Conservation (phyloP, 2,797 vertebrate species). For the Hemibagrus guttatus region DNA sequence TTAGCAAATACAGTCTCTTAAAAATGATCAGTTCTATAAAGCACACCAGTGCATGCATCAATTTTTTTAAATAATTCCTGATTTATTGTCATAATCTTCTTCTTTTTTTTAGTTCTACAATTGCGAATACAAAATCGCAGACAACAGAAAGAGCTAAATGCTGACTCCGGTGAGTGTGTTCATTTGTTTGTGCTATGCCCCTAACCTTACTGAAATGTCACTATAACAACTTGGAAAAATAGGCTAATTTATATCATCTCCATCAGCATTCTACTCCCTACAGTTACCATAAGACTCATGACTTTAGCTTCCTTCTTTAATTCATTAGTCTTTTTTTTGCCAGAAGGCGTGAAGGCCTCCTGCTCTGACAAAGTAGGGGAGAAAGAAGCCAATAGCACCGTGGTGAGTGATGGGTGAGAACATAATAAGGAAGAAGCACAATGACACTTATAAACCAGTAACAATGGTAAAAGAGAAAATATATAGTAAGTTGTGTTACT, state of each 20-base stretch:
- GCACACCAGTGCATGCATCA: neutral
- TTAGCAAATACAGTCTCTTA: neutral
- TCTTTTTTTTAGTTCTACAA: constrained; percentile 78
- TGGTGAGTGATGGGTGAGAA: constrained; percentile 65
- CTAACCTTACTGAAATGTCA: neutral
- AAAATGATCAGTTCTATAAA: constrained; percentile 5
- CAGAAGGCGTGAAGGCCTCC: constrained; percentile 69
- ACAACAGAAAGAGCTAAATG: constrained; percentile 79
- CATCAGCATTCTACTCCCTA: neutral
- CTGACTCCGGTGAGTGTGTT: constrained; percentile 71
- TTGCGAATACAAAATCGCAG: constrained; percentile 85
- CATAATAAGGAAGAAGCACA: constrained; percentile 4
- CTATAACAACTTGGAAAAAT: neutral
- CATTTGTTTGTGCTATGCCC: constrained; percentile 15
- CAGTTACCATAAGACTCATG: constrained; percentile 8
- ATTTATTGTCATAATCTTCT: constrained; percentile 34
- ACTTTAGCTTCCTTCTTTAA: neutral
- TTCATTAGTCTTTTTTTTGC: constrained; percentile 38
- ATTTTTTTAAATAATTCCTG: neutral
- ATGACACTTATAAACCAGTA: neutral
- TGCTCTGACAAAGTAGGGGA: constrained; percentile 65
- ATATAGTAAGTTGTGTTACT: neutral
- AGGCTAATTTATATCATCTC: neutral
- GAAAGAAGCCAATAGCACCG: constrained; percentile 71
- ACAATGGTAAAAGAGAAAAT: neutral